Conservation (phyloP, 2,113 vertebrate species). For the Amphilophus citrinellus region DNA sequence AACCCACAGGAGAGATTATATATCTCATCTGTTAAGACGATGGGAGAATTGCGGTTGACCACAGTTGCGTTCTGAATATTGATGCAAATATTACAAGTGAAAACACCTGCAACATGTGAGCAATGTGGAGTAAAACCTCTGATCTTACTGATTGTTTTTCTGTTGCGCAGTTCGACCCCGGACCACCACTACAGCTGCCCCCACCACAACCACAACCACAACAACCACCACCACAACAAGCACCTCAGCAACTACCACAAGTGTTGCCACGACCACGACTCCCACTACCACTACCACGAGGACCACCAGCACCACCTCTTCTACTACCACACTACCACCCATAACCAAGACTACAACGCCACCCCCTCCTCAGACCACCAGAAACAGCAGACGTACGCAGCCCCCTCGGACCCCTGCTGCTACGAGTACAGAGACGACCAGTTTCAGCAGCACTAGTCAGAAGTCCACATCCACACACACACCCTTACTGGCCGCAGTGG, state of each 20-base stretch:
- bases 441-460: conserved; percentile 59
- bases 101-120: neutral
- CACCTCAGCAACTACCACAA: neutral
- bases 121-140: neutral
- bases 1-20: too few relatives aligned
- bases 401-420: conserved; percentile 24
- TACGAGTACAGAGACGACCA: conserved; percentile 50
- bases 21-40: neutral
- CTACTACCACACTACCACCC: conserved; percentile 27
- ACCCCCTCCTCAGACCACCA: conserved; percentile 45
- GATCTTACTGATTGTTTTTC: neutral
- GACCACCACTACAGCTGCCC: conserved; percentile 71
- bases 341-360: conserved; percentile 18
- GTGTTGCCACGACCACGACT: neutral
- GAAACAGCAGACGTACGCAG: conserved; percentile 36
- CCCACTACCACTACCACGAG: conserved; percentile 23
- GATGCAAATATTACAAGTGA: neutral
- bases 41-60: neutral
- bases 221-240: conserved; percentile 7
- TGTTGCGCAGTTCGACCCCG: conserved; percentile 70
- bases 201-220: conserved; percentile 59
- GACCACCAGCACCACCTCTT: conserved; percentile 20
- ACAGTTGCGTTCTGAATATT: neutral
- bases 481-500: conserved; percentile 43
- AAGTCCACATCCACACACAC: conserved; percentile 65